Evolutionary conservation across 2,797 vertebrate species (phyloP).

Genomic region (Selene dorsalis): DNA sequence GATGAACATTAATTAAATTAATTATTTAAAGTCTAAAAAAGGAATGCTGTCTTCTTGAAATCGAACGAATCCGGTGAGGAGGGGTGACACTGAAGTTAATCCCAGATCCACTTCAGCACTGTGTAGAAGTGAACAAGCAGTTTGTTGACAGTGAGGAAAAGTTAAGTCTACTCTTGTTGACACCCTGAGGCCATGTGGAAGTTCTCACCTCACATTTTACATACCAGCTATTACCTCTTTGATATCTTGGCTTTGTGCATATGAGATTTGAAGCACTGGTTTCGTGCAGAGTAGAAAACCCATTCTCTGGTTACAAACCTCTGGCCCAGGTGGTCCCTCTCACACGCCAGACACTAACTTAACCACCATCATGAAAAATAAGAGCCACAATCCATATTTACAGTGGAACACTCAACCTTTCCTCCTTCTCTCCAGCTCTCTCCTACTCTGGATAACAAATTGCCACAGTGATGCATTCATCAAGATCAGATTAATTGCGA

Average conservation of each 20-base stretch:
- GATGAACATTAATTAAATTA: not conserved
- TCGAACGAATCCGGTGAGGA: not conserved
- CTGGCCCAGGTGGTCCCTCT: conserved; percentile 77
- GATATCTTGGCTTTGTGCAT: conserved; percentile 59
- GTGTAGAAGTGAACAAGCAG: not conserved
- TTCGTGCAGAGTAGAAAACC: conserved; percentile 40
- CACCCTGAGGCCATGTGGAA: conserved; percentile 48
- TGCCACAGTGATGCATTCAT: conserved; percentile 47
- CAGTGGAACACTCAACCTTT: conserved; percentile 60
- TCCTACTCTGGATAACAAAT: conserved; percentile 48
- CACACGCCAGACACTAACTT: conserved; percentile 61
- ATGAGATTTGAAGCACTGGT: conserved; percentile 60
- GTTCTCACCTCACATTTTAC: conserved; percentile 52
- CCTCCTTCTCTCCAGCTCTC: conserved; percentile 29
- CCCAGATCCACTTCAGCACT: too few species aligned
- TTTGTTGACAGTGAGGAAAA: conserved; percentile 56
- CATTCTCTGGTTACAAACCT: conserved; percentile 66
- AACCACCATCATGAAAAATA: conserved; percentile 66
- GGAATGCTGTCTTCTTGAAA: not conserved
- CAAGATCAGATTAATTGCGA: conserved; percentile 61
- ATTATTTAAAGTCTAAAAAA: too few species aligned
- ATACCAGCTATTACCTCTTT: conserved; percentile 61
- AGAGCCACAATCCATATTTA: conserved; percentile 65
- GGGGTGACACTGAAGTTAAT: not conserved
- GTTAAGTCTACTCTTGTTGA: conserved; percentile 4